These are phyloP conservation scores for Sturmia bella DNA, from an alignment of 2,888 invertebrate genomes.

Conservation along the genomic window DNA sequence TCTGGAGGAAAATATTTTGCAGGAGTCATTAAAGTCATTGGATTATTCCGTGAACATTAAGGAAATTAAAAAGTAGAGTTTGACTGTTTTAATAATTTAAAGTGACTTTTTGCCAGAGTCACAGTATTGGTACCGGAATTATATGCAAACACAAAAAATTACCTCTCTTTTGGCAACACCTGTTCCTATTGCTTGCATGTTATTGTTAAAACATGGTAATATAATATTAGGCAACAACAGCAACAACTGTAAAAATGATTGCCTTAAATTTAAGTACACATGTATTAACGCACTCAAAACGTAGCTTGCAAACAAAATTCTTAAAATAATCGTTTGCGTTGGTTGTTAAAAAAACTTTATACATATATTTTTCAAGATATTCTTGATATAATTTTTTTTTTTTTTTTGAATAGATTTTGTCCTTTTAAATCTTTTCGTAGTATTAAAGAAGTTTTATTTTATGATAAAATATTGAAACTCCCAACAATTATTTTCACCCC, in stretches of 20 bases:
- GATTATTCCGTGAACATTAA: too few species aligned
- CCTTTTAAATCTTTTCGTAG: conserved; percentile 33
- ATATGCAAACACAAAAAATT: neutral
- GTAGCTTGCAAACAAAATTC: conserved; percentile 23
- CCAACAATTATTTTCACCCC: conserved; percentile 66
- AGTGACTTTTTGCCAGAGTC: too few species aligned
- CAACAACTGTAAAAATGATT: conserved; percentile 13
- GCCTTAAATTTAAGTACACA: conserved; percentile 35
- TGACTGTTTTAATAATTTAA: too few species aligned
- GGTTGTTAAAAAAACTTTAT: conserved; percentile 42
- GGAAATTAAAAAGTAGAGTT: too few species aligned
- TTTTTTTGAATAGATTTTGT: neutral
- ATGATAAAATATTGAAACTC: conserved; percentile 43
- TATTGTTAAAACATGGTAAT: conserved; percentile 35
- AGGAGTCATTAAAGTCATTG: too few species aligned
- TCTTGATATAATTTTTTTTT: neutral
- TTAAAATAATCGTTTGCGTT: conserved; percentile 42
- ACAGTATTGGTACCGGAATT: neutral
- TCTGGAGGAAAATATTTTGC: too few species aligned
- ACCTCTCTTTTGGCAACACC: neutral
- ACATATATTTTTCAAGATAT: conserved; percentile 1
- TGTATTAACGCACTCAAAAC: conserved; percentile 22
- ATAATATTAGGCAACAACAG: conserved; percentile 35
- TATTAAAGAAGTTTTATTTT: conserved; percentile 29
- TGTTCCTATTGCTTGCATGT: conserved; percentile 45